Conservation (phyloP, 2,113 vertebrate species). For the Cricetomys ansorgei region DNA sequence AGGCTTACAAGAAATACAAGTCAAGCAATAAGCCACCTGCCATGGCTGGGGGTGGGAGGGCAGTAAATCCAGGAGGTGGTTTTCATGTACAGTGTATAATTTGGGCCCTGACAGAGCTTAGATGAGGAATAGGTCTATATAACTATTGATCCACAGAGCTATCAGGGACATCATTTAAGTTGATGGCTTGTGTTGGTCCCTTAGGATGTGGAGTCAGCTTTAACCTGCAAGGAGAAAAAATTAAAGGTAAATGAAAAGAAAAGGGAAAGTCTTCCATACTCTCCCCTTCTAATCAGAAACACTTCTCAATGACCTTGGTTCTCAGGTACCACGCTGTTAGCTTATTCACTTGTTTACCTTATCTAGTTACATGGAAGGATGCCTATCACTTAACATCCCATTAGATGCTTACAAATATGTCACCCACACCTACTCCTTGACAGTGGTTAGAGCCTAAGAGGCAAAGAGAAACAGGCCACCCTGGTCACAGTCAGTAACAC, state of each 20-base stretch:
- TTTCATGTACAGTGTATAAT: constrained; percentile 82
- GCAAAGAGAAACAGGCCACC: constrained; percentile 19
- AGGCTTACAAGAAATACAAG: constrained; percentile 74
- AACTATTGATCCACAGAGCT: constrained; percentile 83
- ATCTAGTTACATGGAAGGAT: constrained; percentile 46
- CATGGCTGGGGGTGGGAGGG: constrained; percentile 25
- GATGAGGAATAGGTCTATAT: constrained; percentile 83
- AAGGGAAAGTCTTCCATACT: constrained; percentile 40
- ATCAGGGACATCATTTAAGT: constrained; percentile 84
- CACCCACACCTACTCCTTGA: background rate
- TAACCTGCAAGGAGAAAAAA: constrained; percentile 78
- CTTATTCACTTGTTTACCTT: constrained; percentile 58
- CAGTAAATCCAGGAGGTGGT: constrained; percentile 79
- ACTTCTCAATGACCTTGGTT: constrained; percentile 28
- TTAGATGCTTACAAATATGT: constrained; percentile 42
- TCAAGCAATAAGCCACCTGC: constrained; percentile 58
- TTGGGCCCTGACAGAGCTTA: constrained; percentile 80
- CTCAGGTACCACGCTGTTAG: background rate
- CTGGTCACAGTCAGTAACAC: background rate
- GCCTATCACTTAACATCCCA: background rate
- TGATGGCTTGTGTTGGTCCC: constrained; percentile 81
- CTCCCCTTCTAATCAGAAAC: constrained; percentile 49
- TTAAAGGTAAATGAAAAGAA: constrained; percentile 80
- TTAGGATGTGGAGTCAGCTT: constrained; percentile 83
- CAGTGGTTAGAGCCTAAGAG: constrained; percentile 20